Evolutionary conservation across 2,797 vertebrate species (phyloP), one percentile per base, ranked within the genome.

Genomic region (Syngnathus rostellatus): DNA sequence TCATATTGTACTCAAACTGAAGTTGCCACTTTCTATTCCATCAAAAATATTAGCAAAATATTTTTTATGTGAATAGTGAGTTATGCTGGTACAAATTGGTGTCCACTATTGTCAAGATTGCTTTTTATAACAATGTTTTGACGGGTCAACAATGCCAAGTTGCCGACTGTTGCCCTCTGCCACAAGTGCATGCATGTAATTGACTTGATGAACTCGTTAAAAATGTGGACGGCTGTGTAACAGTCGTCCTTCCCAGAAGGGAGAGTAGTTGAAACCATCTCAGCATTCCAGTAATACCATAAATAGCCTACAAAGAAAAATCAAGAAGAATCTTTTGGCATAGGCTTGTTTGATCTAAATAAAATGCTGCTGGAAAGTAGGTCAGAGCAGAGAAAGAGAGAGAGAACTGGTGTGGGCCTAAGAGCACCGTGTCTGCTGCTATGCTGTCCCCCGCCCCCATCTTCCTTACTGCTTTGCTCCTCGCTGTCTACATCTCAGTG

Each of bases 341-440:
- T 70, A 66, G 77, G 74, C 64, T 69, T 55, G 80, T 88, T 88
- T 88, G 84, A 87, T 88, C 86, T 90, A 86, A 90, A 90, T 89
- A 87, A 87, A 88, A 85, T 86, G 81, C 83, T 76, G 81, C 75
- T 68, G 51, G 79, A 89, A 92, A 91, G 89, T 90, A 90, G 90
- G 90, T 90, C 88, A 90, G 80, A 62, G 73, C 81, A 85, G 77
- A 82, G 83, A 81, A 83, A 86, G 85, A 88, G 31, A 31, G 31
- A 81, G 83, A 86, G 85, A 88, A 83, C 87, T 89, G 86, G 87
- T 89, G 87, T 85, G 84, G 79, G 85, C 84, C 81, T 83, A 83
- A 85, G 83, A 88, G 82, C 85, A 79, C 80, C 23, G 64, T 77
- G 83, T 85, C 85, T 90, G 84, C 81, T 76, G 77, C 76, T 76